Percentiles rank a stretch among this genome's conserved stretches.
Conservation (phyloP, 2,113 vertebrate genomes). For the Dermatemys mawii region DNA sequence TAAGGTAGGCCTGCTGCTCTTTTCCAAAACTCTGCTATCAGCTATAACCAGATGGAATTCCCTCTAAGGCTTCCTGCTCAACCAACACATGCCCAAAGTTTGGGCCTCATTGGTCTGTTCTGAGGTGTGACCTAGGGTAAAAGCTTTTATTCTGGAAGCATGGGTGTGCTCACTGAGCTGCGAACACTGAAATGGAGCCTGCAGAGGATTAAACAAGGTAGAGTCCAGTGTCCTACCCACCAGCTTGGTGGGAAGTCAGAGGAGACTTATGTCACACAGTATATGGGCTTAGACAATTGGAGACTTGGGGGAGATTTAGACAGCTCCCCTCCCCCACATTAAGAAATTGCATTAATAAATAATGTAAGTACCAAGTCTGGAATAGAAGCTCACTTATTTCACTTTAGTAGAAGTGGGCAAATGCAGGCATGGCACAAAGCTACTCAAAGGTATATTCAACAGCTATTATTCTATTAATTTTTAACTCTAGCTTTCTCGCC, state of each 20-base stretch:
- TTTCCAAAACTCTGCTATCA: constrained; percentile 49
- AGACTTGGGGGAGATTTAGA: background rate
- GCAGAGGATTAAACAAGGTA: background rate
- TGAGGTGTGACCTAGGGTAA: background rate
- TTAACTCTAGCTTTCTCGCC: background rate
- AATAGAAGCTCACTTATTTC: too few species aligned
- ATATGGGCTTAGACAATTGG: background rate
- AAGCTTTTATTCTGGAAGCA: background rate
- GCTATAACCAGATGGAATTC: constrained; percentile 48
- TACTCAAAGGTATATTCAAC: too few species aligned
- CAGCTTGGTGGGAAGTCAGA: background rate
- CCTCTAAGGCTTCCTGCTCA: constrained; percentile 20
- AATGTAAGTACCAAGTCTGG: background rate
- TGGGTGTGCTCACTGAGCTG: background rate
- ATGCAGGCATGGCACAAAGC: background rate
- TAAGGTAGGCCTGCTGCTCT: constrained; percentile 2
- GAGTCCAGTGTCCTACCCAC: background rate
- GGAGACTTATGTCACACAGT: background rate
- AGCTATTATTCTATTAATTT: background rate
- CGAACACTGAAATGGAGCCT: background rate
- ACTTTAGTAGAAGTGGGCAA: background rate
- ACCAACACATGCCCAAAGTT: background rate
- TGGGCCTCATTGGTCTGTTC: background rate
- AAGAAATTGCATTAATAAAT: background rate
- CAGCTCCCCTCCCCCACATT: background rate